A percentile compares a stretch with the other conserved stretches of the same genome.
Conservation (phyloP, 2,113 vertebrate genomes). For the Salminus brasiliensis region DNA sequence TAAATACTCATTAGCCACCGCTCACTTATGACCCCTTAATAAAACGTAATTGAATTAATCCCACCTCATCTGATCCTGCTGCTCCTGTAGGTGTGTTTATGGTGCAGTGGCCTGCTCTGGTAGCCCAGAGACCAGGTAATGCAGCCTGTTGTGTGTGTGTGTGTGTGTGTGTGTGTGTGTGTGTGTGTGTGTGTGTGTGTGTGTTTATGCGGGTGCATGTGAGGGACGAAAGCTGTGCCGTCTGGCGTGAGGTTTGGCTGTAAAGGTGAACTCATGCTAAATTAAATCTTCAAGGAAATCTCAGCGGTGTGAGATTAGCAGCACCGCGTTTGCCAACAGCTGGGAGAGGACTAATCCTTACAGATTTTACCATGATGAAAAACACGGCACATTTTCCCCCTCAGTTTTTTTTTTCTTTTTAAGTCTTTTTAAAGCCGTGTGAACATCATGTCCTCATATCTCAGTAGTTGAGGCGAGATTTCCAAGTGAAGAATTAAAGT, state of each 20-base stretch:
- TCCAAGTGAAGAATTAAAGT: slow-evolving; percentile 36
- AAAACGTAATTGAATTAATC: slow-evolving; percentile 77
- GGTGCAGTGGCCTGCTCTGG: slow-evolving; percentile 46
- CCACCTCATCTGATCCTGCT: slow-evolving; percentile 39
- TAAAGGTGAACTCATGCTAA: slow-evolving; percentile 52
- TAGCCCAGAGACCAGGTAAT: slow-evolving; percentile 73
- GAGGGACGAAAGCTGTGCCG: slow-evolving; percentile 19
- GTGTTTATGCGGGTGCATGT: too few species aligned
- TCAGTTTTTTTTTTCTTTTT: not conserved
- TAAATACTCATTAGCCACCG: slow-evolving; percentile 59
- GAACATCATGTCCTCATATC: slow-evolving; percentile 32
- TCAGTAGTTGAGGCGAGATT: slow-evolving; percentile 31
- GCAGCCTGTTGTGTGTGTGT: slow-evolving; percentile 6
- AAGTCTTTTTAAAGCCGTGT: not conserved
- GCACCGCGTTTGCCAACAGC: slow-evolving; percentile 62
- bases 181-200: too few species aligned
- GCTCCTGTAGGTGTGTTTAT: slow-evolving; percentile 55
- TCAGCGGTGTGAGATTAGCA: slow-evolving; percentile 65
- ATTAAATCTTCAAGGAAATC: slow-evolving; percentile 70
- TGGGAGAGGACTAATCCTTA: slow-evolving; percentile 66
- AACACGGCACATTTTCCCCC: not conserved
- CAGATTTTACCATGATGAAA: slow-evolving; percentile 44
- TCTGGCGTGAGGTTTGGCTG: slow-evolving; percentile 10
- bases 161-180: not conserved
- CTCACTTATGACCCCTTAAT: slow-evolving; percentile 65